phyloP scores from a whole-genome alignment of 2,797 vertebrate species.

The Trachops cirrhosus region DNA sequence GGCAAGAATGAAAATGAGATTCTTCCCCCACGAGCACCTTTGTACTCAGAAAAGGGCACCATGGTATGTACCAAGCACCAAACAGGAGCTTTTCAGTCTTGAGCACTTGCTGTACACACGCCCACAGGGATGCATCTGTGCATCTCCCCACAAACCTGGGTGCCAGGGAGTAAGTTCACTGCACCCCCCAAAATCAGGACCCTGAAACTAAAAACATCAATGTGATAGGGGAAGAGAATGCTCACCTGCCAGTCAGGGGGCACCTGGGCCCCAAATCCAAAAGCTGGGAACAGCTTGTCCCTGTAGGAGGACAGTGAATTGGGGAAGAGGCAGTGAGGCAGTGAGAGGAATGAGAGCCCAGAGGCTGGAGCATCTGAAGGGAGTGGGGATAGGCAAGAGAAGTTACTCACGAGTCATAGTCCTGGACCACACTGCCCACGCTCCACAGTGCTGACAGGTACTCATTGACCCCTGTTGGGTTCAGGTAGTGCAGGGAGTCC shows the following conservation, averaged over 20 bases:
- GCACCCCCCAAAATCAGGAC: neutral
- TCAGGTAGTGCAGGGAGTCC: constrained; percentile 93
- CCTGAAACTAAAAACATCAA: neutral
- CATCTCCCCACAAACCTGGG: neutral
- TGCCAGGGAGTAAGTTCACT: neutral
- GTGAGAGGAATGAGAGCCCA: neutral
- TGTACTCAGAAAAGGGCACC: neutral
- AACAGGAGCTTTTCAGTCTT: neutral
- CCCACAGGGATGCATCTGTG: neutral
- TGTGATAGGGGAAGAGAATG: neutral
- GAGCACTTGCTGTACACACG: neutral
- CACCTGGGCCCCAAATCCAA: constrained; percentile 95
- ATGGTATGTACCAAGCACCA: neutral
- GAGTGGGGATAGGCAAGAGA: neutral
- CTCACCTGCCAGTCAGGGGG: constrained; percentile 93
- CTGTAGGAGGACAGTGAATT: constrained; percentile 77
- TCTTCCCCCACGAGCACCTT: neutral
- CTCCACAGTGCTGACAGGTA: constrained; percentile 94
- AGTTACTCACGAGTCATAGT: constrained; percentile 91
- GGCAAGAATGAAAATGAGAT: constrained; percentile 50
- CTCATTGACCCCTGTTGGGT: constrained; percentile 92
- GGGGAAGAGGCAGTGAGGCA: neutral
- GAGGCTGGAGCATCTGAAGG: neutral
- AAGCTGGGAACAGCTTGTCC: constrained; percentile 94
- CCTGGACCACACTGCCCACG: constrained; percentile 93